Evolutionary conservation across 2,888 invertebrate genomes (phyloP).

Genomic region (Meiosimyza decipiens): DNA sequence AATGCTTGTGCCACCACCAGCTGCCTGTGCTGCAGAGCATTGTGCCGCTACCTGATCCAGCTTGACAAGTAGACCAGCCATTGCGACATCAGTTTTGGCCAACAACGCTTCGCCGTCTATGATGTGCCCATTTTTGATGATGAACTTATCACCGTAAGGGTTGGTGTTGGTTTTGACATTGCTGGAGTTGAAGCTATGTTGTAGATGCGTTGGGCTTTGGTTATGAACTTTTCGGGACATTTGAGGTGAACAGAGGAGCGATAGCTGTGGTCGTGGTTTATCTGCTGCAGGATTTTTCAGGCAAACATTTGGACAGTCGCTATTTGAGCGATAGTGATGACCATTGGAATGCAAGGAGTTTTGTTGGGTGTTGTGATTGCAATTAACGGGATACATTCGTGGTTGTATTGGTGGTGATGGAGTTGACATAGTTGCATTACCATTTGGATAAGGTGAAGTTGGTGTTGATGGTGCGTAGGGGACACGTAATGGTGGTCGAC

Average conservation of each 20-base stretch:
- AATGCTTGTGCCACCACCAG: constrained; percentile 80
- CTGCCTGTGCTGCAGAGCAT: constrained; percentile 78
- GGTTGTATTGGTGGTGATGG: constrained; percentile 57
- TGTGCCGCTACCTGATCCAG: constrained; percentile 78
- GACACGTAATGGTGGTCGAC: constrained; percentile 51
- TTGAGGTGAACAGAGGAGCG: constrained; percentile 71
- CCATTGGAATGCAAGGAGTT: constrained; percentile 54
- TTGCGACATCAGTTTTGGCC: constrained; percentile 77
- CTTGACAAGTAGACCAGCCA: constrained; percentile 75
- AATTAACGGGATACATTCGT: constrained; percentile 41
- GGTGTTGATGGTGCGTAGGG: constrained; percentile 50
- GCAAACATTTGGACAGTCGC: constrained; percentile 52
- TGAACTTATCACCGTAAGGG: constrained; percentile 54
- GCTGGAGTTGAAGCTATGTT: constrained; percentile 54
- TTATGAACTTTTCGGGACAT: constrained; percentile 67
- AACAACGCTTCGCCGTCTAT: constrained; percentile 72
- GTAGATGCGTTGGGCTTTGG: constrained; percentile 31
- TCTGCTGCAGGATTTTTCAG: constrained; percentile 47
- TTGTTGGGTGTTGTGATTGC: constrained; percentile 34
- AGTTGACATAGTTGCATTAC: constrained; percentile 60
- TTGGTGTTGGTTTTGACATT: constrained; percentile 50
- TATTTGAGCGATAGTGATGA: constrained; percentile 48
- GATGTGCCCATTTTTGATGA: constrained; percentile 71
- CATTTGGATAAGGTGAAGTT: constrained; percentile 67
- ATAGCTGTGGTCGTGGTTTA: constrained; percentile 51